These are phyloP conservation scores for Botia almorhae DNA, from an alignment of 2,797 vertebrate species.

Conservation along the genomic window DNA sequence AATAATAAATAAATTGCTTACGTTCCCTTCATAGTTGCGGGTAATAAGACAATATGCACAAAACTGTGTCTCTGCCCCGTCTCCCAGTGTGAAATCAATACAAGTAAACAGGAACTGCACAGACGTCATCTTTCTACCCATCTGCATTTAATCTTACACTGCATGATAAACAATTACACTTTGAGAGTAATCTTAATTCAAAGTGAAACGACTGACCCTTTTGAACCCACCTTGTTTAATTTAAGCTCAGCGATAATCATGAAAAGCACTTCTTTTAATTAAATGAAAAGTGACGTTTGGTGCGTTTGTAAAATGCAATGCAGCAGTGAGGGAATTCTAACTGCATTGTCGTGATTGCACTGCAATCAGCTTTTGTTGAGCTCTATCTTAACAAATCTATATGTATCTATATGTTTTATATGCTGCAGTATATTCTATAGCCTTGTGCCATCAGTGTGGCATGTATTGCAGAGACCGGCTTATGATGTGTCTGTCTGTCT, in stretches of 20 bases:
- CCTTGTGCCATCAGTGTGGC: conserved; percentile 5
- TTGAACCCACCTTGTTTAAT: conserved; percentile 49
- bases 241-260: conserved; percentile 46
- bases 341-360: neutral
- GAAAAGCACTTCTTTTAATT: conserved; percentile 36
- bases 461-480: neutral
- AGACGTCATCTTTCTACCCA: conserved; percentile 36
- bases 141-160: conserved; percentile 31
- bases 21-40: neutral
- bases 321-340: conserved; percentile 11
- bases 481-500: neutral
- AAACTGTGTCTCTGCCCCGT: conserved; percentile 13
- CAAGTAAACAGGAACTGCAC: conserved; percentile 36
- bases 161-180: conserved; percentile 40
- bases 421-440: conserved; percentile 9
- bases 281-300: conserved; percentile 38
- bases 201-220: conserved; percentile 43
- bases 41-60: conserved; percentile 1
- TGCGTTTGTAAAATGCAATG: conserved; percentile 16
- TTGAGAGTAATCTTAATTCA: conserved; percentile 25
- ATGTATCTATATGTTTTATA: neutral
- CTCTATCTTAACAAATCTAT: conserved; percentile 1
- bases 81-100: conserved; percentile 14
- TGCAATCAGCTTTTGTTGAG: conserved; percentile 21
- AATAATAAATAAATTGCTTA: neutral